A percentile compares a stretch with the other conserved stretches of the same genome.
phyloP scores from a whole-genome alignment of 2,888 invertebrate genomes.

The Koerneria pararmatus region DNA sequence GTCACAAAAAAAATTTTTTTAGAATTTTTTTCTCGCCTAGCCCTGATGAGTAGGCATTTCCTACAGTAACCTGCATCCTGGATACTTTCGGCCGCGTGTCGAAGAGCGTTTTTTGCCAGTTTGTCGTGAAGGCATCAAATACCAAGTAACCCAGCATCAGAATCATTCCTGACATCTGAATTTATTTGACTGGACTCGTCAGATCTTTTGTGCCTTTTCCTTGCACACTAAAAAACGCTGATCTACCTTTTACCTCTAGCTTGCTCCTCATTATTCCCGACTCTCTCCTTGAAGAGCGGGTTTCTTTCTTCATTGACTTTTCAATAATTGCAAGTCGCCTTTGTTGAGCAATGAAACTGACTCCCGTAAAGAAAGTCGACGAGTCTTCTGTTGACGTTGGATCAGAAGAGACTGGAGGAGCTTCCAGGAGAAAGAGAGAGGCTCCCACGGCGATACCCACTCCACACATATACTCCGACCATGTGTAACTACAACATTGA shows the following conservation, averaged over 20 bases:
- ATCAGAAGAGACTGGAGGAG: constrained; percentile 1
- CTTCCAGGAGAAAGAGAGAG: constrained; percentile 77
- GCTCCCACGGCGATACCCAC: constrained; percentile 84
- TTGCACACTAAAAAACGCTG: too few species aligned
- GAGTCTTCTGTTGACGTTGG: too few species aligned
- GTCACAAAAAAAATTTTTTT: too few species aligned
- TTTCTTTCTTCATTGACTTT: neutral
- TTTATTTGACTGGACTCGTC: too few species aligned
- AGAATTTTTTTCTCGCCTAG: too few species aligned
- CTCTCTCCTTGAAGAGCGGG: too few species aligned
- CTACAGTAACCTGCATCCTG: constrained; percentile 50
- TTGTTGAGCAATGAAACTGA: too few species aligned
- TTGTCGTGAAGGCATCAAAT: constrained; percentile 95
- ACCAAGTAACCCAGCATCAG: constrained; percentile 84
- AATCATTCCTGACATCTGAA: constrained; percentile 70
- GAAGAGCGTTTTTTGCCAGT: constrained; percentile 92
- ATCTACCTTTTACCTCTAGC: too few species aligned
- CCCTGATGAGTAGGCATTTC: too few species aligned
- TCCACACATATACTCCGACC: constrained; percentile 80
- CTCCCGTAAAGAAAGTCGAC: too few species aligned
- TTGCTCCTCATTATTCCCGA: too few species aligned
- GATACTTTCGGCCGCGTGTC: constrained; percentile 49
- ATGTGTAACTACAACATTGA: neutral
- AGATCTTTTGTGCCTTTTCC: neutral
- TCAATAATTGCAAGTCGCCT: too few species aligned